Evolutionary conservation across 2,797 vertebrate genomes (phyloP).

Genomic region (Pseudochirops corinnae): DNA sequence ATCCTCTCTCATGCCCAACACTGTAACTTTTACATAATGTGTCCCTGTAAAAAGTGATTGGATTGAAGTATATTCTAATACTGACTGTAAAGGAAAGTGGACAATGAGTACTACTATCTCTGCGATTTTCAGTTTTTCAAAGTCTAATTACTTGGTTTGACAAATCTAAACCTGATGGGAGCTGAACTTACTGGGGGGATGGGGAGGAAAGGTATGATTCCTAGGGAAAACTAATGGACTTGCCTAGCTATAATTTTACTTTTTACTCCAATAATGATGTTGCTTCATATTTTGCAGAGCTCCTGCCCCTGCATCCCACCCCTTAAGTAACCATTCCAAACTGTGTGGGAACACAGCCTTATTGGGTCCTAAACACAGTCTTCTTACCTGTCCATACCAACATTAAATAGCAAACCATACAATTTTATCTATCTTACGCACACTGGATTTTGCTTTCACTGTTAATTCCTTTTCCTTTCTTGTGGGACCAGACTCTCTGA

Average conservation of each 20-base stretch:
- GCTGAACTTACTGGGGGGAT: neutral
- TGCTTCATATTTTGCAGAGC: neutral
- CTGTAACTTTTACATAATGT: neutral
- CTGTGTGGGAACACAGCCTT: neutral
- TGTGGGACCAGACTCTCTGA: neutral
- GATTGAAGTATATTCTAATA: neutral
- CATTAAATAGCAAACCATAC: neutral
- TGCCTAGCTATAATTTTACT: neutral
- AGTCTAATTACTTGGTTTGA: neutral
- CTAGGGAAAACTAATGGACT: neutral
- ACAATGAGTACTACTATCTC: neutral
- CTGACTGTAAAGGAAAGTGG: neutral
- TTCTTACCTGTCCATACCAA: neutral
- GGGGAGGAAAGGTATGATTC: neutral
- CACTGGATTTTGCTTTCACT: neutral
- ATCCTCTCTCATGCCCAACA: neutral
- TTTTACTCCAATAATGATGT: neutral
- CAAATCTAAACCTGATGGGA: neutral
- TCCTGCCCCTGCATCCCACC: neutral
- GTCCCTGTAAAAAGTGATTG: neutral
- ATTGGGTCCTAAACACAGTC: neutral
- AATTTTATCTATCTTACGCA: neutral
- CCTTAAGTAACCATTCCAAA: neutral
- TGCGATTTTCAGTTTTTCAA: neutral
- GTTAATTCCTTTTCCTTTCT: neutral